These are phyloP conservation scores for Cotesia congregata DNA, from an alignment of 2,888 invertebrate genomes.

Conservation along the genomic window DNA sequence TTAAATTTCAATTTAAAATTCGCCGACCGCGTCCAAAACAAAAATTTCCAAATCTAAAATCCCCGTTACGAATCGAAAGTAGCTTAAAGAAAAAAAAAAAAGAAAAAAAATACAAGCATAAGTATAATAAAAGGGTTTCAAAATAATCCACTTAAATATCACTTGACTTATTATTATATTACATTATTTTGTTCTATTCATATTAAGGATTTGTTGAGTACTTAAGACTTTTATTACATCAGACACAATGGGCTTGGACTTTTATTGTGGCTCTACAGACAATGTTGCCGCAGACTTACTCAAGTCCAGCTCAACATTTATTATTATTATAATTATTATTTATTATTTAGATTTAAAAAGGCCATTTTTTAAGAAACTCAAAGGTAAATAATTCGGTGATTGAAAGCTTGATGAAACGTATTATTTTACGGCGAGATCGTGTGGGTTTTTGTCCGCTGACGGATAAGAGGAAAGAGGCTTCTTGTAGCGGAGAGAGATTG, in stretches of 20 bases:
- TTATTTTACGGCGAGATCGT: constrained; percentile 47
- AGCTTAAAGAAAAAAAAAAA: neutral
- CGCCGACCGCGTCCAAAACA: too few species aligned
- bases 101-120: neutral
- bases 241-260: neutral
- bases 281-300: neutral
- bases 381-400: constrained; percentile 7
- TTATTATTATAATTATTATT: constrained; percentile 6
- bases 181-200: neutral
- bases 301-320: neutral
- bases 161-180: constrained; percentile 1
- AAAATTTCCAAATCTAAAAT: neutral
- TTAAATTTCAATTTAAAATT: too few species aligned
- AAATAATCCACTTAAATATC: neutral
- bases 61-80: neutral
- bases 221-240: neutral
- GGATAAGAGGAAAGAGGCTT: constrained; percentile 18
- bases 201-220: neutral
- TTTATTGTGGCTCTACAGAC: neutral
- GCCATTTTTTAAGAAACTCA: neutral
- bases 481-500: constrained; percentile 8
- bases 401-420: constrained; percentile 22
- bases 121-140: neutral
- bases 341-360: constrained; percentile 2
- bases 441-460: constrained; percentile 50